A percentile compares a stretch with the other conserved stretches of the same genome.
Conservation (phyloP, 2,113 vertebrate species). For the Serinus canaria region DNA sequence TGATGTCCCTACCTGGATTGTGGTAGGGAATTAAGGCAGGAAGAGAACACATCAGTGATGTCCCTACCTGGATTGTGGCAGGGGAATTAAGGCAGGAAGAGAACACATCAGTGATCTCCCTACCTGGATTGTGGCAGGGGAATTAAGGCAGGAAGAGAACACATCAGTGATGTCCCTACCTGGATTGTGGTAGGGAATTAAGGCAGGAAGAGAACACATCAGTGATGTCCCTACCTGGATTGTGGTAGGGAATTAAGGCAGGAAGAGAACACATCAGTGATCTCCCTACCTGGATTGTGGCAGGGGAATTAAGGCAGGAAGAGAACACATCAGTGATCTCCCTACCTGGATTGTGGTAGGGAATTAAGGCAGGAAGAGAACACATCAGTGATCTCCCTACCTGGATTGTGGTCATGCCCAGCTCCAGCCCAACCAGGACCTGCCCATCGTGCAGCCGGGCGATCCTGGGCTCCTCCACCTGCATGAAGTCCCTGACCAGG, state of each 20-base stretch:
- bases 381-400: conserved; percentile 46
- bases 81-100: too few relatives aligned
- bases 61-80: conserved; percentile 83
- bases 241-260: background rate
- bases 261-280: background rate
- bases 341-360: too few relatives aligned
- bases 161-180: too few relatives aligned
- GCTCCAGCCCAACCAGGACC: conserved; percentile 84
- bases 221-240: too few relatives aligned
- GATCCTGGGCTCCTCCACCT: conserved; percentile 88
- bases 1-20: too few relatives aligned
- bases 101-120: too few relatives aligned
- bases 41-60: background rate
- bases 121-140: background rate
- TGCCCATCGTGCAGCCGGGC: conserved; percentile 82
- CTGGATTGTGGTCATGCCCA: conserved; percentile 90
- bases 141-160: too few relatives aligned
- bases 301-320: too few relatives aligned
- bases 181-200: too few relatives aligned
- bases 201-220: too few relatives aligned
- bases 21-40: background rate
- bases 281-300: conserved; percentile 83
- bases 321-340: too few relatives aligned
- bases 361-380: background rate
- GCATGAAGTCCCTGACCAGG: conserved; percentile 87